phyloP scores from a whole-genome alignment of 2,888 invertebrate species.

The Aproaerema taeniolella region DNA sequence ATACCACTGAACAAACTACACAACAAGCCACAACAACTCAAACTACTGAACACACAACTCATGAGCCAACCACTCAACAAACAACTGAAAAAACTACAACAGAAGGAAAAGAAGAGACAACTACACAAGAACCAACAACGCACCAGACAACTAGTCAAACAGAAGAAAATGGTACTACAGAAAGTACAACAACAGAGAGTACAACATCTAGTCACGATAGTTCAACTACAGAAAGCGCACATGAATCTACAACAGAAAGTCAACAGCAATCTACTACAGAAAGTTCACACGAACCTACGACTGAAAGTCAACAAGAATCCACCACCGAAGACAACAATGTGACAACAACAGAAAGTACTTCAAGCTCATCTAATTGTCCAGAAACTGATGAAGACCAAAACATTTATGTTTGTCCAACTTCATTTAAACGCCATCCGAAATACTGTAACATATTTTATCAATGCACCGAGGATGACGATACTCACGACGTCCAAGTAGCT shows the following conservation, averaged over 20 bases:
- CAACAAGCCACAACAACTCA: slow-evolving; percentile 14
- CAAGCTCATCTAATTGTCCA: slow-evolving; percentile 50
- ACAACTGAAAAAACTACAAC: slow-evolving; percentile 14
- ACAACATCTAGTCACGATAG: slow-evolving; percentile 12
- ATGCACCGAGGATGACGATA: slow-evolving; percentile 81
- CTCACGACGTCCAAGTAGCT: slow-evolving; percentile 84
- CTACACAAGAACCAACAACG: no score
- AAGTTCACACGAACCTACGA: slow-evolving; percentile 24
- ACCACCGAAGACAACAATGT: slow-evolving; percentile 15
- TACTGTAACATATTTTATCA: slow-evolving; percentile 91
- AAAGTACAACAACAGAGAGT: background rate
- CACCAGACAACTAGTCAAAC: slow-evolving; percentile 19
- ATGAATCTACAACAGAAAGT: slow-evolving; percentile 21
- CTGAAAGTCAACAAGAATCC: slow-evolving; percentile 13
- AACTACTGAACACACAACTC: no score
- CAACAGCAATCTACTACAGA: slow-evolving; percentile 19
- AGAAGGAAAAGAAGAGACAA: no score
- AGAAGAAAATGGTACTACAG: background rate
- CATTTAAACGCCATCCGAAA: slow-evolving; percentile 89
- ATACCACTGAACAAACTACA: slow-evolving; percentile 19
- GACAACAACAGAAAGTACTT: slow-evolving; percentile 25
- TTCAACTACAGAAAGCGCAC: slow-evolving; percentile 11
- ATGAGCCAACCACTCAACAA: slow-evolving; percentile 29
- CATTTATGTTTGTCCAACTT: slow-evolving; percentile 86
- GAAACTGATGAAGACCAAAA: slow-evolving; percentile 83